These are phyloP conservation scores for Plagiodera versicolora DNA, from an alignment of 2,888 invertebrate species.

Conservation along the genomic window DNA sequence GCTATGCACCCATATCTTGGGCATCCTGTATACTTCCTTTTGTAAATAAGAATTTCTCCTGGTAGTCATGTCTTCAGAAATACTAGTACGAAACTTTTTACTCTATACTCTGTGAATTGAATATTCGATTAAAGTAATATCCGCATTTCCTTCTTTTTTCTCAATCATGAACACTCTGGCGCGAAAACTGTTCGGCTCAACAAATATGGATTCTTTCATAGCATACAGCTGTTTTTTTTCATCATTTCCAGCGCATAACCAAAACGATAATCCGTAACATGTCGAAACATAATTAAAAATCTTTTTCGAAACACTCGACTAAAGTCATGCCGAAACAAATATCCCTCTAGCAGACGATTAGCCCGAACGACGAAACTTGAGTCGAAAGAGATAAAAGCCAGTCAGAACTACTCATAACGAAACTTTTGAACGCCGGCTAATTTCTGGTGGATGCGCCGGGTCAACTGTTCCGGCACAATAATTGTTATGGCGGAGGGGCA, in stretches of 20 bases:
- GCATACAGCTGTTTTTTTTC: background rate
- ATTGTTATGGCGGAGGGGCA: conserved; percentile 23
- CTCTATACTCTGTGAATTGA: too few species aligned
- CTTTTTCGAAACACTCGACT: conserved; percentile 17
- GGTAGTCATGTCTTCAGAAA: too few species aligned
- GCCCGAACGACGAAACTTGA: conserved; percentile 20
- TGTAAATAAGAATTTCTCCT: too few species aligned
- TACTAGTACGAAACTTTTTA: too few species aligned
- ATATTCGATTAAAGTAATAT: too few species aligned
- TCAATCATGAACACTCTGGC: too few species aligned
- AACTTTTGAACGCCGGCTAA: conserved; percentile 25
- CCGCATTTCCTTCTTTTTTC: too few species aligned
- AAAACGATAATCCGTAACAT: background rate
- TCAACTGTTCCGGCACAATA: conserved; percentile 21
- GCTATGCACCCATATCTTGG: too few species aligned
- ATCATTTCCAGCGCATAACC: background rate
- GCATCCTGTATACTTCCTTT: too few species aligned
- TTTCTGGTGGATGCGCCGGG: conserved; percentile 28
- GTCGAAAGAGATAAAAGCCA: conserved; percentile 20
- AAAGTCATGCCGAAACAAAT: conserved; percentile 18
- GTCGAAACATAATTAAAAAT: conserved; percentile 11
- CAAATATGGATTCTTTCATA: background rate
- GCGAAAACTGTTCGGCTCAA: too few species aligned
- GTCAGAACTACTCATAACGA: conserved; percentile 18
- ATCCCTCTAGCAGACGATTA: conserved; percentile 10